Conservation (phyloP, 2,113 vertebrate species). For the Sitta europaea region DNA sequence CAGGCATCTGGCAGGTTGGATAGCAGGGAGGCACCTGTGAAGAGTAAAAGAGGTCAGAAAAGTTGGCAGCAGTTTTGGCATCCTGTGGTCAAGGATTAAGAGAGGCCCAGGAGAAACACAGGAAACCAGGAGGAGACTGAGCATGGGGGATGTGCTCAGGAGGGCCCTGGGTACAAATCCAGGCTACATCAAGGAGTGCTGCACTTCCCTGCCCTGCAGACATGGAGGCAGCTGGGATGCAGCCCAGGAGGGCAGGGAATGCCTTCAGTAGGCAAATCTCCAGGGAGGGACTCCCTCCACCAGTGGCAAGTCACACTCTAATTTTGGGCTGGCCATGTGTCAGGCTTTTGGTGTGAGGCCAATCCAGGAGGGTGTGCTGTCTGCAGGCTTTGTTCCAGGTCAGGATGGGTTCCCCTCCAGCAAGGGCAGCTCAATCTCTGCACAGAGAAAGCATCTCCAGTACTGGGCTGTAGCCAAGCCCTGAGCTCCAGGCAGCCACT, state of each 20-base stretch:
- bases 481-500: neutral
- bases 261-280: neutral
- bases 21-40: neutral
- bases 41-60: neutral
- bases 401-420: neutral
- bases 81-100: neutral
- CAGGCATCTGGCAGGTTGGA: neutral
- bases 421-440: neutral
- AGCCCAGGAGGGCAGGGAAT: neutral
- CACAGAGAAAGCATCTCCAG: neutral
- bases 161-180: neutral
- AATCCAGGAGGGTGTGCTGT: neutral
- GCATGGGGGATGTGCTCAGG: neutral
- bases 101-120: neutral
- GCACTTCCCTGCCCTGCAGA: neutral
- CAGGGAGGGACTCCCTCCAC: neutral
- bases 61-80: neutral
- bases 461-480: neutral
- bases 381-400: neutral
- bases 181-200: neutral
- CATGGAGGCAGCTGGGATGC: neutral
- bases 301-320: accelerated
- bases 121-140: neutral
- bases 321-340: neutral
- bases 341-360: neutral